These are phyloP conservation scores for Chaitophorus viminalis DNA, from an alignment of 2,888 invertebrate species.

Conservation along the genomic window DNA sequence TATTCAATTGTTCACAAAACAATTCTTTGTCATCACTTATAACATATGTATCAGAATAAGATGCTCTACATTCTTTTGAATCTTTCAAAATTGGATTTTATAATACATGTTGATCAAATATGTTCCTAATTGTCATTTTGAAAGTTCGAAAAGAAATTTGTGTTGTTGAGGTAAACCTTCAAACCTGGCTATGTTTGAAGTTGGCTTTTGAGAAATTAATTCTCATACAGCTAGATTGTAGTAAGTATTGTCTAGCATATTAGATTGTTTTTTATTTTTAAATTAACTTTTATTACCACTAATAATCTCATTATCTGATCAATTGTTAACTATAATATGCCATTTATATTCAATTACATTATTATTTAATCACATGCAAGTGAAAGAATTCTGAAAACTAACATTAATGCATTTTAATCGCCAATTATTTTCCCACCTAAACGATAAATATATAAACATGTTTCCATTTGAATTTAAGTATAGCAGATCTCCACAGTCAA, in stretches of 20 bases:
- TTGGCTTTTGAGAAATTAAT: background rate
- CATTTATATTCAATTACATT: too few species aligned
- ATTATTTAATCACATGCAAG: too few species aligned
- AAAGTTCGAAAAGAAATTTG: constrained; percentile 9
- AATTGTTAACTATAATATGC: too few species aligned
- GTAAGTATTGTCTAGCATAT: constrained; percentile 37
- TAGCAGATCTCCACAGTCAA: too few species aligned
- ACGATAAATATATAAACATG: too few species aligned
- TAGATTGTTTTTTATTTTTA: background rate
- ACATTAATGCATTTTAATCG: too few species aligned
- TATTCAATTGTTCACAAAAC: constrained; percentile 62
- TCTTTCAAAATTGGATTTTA: background rate
- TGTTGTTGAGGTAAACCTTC: constrained; percentile 19
- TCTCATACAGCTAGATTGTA: constrained; percentile 28
- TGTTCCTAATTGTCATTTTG: constrained; percentile 46
- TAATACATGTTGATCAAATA: background rate
- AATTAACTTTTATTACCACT: too few species aligned
- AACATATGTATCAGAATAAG: constrained; percentile 39
- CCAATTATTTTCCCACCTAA: too few species aligned
- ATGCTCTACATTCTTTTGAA: constrained; percentile 5
- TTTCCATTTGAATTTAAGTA: too few species aligned
- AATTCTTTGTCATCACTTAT: constrained; percentile 29
- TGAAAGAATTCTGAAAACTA: too few species aligned
- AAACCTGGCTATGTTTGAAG: background rate
- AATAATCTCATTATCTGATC: too few species aligned